Base-by-base conservation (phyloP, 2,888 invertebrate species). In the Leptopilina drosophilae region DNA sequence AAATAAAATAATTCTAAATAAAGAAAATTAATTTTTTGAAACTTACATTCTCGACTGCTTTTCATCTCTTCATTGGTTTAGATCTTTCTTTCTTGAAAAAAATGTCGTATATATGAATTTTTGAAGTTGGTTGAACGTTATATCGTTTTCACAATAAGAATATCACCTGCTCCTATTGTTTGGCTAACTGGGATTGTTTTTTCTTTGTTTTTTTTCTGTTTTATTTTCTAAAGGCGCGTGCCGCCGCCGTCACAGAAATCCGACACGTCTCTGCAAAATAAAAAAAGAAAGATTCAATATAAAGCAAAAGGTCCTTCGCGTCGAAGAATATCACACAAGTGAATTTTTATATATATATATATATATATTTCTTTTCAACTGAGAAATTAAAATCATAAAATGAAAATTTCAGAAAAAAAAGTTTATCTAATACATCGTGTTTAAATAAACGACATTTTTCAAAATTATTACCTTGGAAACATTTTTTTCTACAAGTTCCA, bases 391-490 rank as follows among this genome's bases (percentile, higher is more conserved):
- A 33, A 33, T 33, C 33, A 66, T 42, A 12, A 67, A 12, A 15
- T 46, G 46, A 5, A 15, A 49, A 49, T 46, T 33, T 33, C 33
- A 33, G 5, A 33, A 2, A 4, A 33, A 33, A 33, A 33, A 20
- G 20, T 20, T 33, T 33, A 33, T 33, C 5, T 33, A 33, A 33
- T 33, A 33, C 5, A 33, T 33, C 1, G 33, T 33, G 33, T 33
- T 33, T 33, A 33, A 33, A 33, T 33, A 3, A 33, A 33, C 1
- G 33, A 33, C 0, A 3, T 33, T 33, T 33, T 33, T 33, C 3
- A 33, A 33, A 33, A 2, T 33, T 0, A 92, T 92, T 0, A 92
- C 92, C 85, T 92, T 92, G 6, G 93, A 91, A 78, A 92, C 91
- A 33, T 33, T 33, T 33, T 33, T 33, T 33, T 33, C 4, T 33